A percentile compares a stretch with the other conserved stretches of the same genome.
Conservation (phyloP, 2,797 vertebrate species). For the Parauchenoglanis ngamensis region DNA sequence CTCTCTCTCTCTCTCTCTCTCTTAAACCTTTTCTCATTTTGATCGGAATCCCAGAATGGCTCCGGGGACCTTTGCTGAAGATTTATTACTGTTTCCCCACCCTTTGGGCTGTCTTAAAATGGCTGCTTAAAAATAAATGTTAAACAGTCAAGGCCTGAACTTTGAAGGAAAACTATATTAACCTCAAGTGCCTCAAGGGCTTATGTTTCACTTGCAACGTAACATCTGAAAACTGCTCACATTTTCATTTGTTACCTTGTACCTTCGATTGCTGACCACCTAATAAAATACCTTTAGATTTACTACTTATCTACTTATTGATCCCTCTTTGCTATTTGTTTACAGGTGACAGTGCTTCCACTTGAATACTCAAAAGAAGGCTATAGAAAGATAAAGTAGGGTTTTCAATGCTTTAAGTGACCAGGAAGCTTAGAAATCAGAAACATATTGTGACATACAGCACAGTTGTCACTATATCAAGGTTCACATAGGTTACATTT, state of each 20-base stretch:
- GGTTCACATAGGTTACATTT: background rate
- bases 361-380: background rate
- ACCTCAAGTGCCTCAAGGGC: constrained; percentile 65
- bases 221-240: constrained; percentile 24
- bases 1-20: constrained; percentile 34
- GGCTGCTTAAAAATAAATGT: constrained; percentile 74
- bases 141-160: constrained; percentile 74
- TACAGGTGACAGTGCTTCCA: background rate
- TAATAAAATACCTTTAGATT: constrained; percentile 31
- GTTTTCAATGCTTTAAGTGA: background rate
- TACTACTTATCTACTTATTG: constrained; percentile 35
- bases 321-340: background rate
- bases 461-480: constrained; percentile 1
- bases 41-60: constrained; percentile 64
- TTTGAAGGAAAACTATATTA: constrained; percentile 72
- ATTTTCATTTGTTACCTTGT: constrained; percentile 28
- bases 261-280: constrained; percentile 26
- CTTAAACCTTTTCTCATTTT: constrained; percentile 28
- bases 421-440: constrained; percentile 2
- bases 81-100: constrained; percentile 76
- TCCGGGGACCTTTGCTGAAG: constrained; percentile 65
- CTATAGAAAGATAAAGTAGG: background rate
- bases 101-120: constrained; percentile 72
- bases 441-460: background rate
- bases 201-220: constrained; percentile 36